Conservation (phyloP, 2,113 vertebrate genomes). For the Pluvianellus socialis region DNA sequence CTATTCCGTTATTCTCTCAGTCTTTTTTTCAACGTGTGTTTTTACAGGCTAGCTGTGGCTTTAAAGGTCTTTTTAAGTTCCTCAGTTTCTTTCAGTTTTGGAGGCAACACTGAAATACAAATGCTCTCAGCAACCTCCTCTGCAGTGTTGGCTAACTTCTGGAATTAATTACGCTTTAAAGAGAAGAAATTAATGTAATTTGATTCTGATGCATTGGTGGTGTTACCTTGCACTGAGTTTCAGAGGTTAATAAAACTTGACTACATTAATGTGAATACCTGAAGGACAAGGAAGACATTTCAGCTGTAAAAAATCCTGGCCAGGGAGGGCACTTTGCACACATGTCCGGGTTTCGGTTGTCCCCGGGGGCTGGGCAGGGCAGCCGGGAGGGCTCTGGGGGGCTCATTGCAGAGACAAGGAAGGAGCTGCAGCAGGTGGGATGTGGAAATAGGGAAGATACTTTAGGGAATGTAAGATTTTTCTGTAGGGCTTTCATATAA, state of each 20-base stretch:
- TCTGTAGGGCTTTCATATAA: not conserved
- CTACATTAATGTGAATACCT: not conserved
- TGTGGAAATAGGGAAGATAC: not conserved
- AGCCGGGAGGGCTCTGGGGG: not conserved
- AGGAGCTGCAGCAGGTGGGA: not conserved
- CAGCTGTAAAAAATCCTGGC: not conserved
- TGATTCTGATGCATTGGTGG: not conserved
- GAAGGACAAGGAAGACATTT: not conserved
- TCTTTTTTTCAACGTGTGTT: not conserved
- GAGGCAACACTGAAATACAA: not conserved
- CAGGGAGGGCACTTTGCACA: not conserved
- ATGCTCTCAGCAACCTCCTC: not conserved
- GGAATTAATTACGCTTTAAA: conserved; percentile 32
- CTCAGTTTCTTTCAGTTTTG: conserved; percentile 64
- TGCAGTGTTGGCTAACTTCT: not conserved
- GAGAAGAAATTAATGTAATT: not conserved
- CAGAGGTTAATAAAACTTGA: not conserved
- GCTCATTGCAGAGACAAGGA: not conserved
- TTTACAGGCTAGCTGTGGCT: conserved; percentile 47
- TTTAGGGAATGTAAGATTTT: not conserved
- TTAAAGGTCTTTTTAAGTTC: conserved; percentile 62
- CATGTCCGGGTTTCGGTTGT: not conserved
- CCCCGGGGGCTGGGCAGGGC: not conserved
- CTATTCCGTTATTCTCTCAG: not conserved
- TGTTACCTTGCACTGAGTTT: not conserved